Evolutionary conservation across 2,113 vertebrate genomes (phyloP).

Genomic region (Sinocyclocheilus anshuiensis): DNA sequence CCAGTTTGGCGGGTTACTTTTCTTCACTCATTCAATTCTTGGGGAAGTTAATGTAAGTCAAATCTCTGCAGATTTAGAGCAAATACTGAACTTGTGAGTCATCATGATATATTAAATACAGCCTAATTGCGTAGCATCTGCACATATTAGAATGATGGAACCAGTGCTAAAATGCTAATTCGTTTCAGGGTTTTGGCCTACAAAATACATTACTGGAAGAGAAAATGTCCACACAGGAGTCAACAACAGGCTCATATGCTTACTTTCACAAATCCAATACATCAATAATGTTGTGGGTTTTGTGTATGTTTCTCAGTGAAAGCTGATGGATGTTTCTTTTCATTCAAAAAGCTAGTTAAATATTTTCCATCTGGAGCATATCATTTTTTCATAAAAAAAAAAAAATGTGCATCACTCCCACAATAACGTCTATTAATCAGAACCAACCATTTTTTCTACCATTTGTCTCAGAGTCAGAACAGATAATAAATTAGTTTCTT

Average conservation of each 20-base stretch:
- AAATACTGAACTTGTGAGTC: too few relatives aligned
- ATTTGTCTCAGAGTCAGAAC: not conserved
- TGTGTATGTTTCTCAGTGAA: not conserved
- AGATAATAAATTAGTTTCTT: conserved; percentile 33
- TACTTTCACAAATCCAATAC: not conserved
- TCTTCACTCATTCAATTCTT: too few relatives aligned
- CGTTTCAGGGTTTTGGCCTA: too few relatives aligned
- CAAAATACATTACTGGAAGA: not conserved
- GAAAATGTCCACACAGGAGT: not conserved
- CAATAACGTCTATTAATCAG: not conserved
- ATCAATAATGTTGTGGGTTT: not conserved
- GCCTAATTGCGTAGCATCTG: too few relatives aligned
- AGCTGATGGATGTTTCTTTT: not conserved
- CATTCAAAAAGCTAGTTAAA: not conserved
- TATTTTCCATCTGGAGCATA: not conserved
- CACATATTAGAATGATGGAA: too few relatives aligned
- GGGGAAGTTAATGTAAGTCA: too few relatives aligned
- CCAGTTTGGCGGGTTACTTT: too few relatives aligned
- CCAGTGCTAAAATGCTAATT: too few relatives aligned
- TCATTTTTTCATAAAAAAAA: not conserved
- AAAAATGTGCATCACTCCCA: not conserved
- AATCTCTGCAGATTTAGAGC: too few relatives aligned
- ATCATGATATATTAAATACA: too few relatives aligned
- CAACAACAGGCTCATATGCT: not conserved
- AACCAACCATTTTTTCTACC: not conserved